Conservation (phyloP, 2,888 invertebrate genomes). For the Pterostichus madidus region DNA sequence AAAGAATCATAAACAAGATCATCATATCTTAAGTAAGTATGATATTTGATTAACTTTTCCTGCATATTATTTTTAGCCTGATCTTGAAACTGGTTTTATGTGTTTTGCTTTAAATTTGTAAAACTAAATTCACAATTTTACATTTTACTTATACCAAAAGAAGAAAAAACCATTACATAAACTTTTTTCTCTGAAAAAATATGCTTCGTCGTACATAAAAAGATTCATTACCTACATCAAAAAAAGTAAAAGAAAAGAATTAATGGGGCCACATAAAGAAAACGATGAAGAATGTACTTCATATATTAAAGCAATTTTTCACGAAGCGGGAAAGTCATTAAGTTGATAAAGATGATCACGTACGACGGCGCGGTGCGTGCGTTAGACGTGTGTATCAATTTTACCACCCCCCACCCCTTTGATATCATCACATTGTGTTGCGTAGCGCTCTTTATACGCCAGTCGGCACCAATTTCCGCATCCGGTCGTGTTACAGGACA, state of each 20-base stretch:
- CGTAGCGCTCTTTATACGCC: constrained; percentile 75
- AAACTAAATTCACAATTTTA: too few relatives aligned
- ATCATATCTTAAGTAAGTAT: too few relatives aligned
- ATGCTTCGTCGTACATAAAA: constrained; percentile 23
- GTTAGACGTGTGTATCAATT: constrained; percentile 59
- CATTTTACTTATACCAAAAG: too few relatives aligned
- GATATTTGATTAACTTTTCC: too few relatives aligned
- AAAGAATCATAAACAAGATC: too few relatives aligned
- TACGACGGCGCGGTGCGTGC: constrained; percentile 44
- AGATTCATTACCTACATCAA: constrained; percentile 36
- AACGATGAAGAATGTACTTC: constrained; percentile 53
- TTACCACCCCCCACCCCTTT: constrained; percentile 13
- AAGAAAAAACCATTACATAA: background rate
- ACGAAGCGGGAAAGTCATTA: constrained; percentile 48
- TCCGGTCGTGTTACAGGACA: constrained; percentile 77
- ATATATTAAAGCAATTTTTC: constrained; percentile 63
- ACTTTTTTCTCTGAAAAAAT: constrained; percentile 6
- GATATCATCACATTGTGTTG: constrained; percentile 54
- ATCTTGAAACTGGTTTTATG: too few relatives aligned
- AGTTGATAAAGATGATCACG: constrained; percentile 61
- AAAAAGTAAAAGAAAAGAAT: constrained; percentile 46
- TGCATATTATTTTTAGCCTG: too few relatives aligned
- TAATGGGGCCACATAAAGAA: constrained; percentile 45
- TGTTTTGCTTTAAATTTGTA: too few relatives aligned
- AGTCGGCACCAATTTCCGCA: constrained; percentile 77